Evolutionary conservation across 2,888 invertebrate species (phyloP), one percentile per base, ranked within the genome.

Genomic region (Volucella inanis): DNA sequence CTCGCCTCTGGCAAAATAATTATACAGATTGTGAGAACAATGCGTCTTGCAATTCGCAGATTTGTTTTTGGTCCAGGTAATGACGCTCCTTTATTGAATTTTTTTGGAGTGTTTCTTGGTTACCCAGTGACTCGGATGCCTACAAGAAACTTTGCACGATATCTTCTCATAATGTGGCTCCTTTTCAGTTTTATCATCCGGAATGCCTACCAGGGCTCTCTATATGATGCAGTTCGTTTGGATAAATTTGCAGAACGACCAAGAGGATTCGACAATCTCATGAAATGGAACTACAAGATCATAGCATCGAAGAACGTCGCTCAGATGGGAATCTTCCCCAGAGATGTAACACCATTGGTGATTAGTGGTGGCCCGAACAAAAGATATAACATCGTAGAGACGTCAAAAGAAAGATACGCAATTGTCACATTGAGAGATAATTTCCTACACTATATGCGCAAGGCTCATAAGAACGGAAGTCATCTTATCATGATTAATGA

Each of bases 191-290:
- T 91, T 2, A 88, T 91, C 10, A 55, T 91, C 41, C 90, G 91
- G 2, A 89, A 89, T 49, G 90, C 90, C 39, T 91, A 91, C 64
- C 91, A 91, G 82, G 90, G 90, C 0, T 90, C 90, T n/a, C 52
- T 90, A 39, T 90, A 89, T 55, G 89, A 90, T 22, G 88, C 89
- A 15, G 76, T 91, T 65, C 89, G 90, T 8, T 72, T 86, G 22
- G 87, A 87, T 0, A 77, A 70, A 6, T 87, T 88, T 8, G 61
- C 80, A 3, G 85, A 81, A 2, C 38, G 89, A 74, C 90, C 91
- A 3, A 8, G 31, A 3, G 88, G 82, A 2, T 81, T 89, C 1
- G 22, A 68, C 0, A 89, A 89, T 0, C 72, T 91, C 2, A 65
- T 88, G 9, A 38, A 11, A 2, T 54, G 86, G 15, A 87, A 89